Conservation (phyloP, 2,113 vertebrate genomes). For the Reinhardtius hippoglossoides region DNA sequence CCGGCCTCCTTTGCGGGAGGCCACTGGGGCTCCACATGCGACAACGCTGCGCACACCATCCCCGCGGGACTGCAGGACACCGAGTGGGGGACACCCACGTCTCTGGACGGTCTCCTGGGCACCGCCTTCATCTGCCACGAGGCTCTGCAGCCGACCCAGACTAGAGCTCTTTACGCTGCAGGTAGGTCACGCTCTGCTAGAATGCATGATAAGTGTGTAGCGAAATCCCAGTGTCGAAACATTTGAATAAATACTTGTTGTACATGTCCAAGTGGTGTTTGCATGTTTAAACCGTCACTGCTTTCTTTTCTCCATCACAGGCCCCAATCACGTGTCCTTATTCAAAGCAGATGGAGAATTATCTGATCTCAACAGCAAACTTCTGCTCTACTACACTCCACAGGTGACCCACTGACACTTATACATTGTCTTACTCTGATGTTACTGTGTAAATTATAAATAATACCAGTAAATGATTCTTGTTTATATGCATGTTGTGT, state of each 20-base stretch:
- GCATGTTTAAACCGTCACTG: constrained; percentile 33
- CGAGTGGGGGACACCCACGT: constrained; percentile 96
- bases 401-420: constrained; percentile 83
- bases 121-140: constrained; percentile 94
- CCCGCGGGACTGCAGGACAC: constrained; percentile 93
- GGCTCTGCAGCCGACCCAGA: constrained; percentile 86
- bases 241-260: neutral
- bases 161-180: constrained; percentile 81
- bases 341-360: constrained; percentile 91
- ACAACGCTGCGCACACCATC: constrained; percentile 87
- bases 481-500: neutral
- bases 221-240: constrained; percentile 8
- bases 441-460: neutral
- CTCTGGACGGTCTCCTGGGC: constrained; percentile 92
- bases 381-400: constrained; percentile 95
- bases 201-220: neutral
- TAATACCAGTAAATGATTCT: neutral
- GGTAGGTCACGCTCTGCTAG: constrained; percentile 74
- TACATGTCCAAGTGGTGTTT: constrained; percentile 1
- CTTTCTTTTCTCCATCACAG: constrained; percentile 70
- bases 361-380: constrained; percentile 87
- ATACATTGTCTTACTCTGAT: neutral
- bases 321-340: constrained; percentile 90
- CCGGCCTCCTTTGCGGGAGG: constrained; percentile 81
- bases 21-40: constrained; percentile 78